Evolutionary conservation across 1,140 invertebrate genomes (phyloP), one percentile per base, ranked within the genome.

Genomic region (Elymnias hypermnestra): DNA sequence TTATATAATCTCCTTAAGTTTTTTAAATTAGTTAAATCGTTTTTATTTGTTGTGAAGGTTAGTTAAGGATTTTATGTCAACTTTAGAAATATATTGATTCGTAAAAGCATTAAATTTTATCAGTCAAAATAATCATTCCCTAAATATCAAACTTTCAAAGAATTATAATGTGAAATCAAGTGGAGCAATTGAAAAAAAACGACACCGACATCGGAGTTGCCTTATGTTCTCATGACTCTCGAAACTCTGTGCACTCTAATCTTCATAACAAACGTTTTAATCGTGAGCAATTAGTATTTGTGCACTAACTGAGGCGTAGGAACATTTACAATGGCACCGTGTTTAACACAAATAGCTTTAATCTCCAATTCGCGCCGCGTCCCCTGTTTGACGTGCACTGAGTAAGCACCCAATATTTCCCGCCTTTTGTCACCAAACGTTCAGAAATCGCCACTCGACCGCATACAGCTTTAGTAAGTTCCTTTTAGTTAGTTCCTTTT

Each of bases 281-380:
- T 62, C 54, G 59, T 44, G 49, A 68, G 53, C 71, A 73, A 73
- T 72, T 65, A 63, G 52, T 37, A 45, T 48, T 47, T 40, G 33
- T 45, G 48, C 36, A 6, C 19, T 47, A 61, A 38, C 50, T 42
- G 46, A 49, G 58, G 57, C 64, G 57, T 35, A 57, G 52, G 69
- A 49, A 51, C 72, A 68, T 22, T 40, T 55, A 79, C 65, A 81
- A 81, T 59, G 52, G 58, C 57, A 42, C 25, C 57, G 43, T 70
- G 74, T 82, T 76, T 76, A 63, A 61, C 60, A 62, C 68, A 77
- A 83, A 83, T 74, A 79, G 61, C 64, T 52, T 63, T 74, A 67
- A 75, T 75, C 74, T 72, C 39, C 23, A 59, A 47, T 60, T 62
- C 64, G 56, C 56, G 53, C 61, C 57, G 55, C 53, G 53, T 63